Evolutionary conservation across 2,113 vertebrate species (phyloP), one percentile per base, ranked within the genome.

Genomic region (Pandion haliaetus): DNA sequence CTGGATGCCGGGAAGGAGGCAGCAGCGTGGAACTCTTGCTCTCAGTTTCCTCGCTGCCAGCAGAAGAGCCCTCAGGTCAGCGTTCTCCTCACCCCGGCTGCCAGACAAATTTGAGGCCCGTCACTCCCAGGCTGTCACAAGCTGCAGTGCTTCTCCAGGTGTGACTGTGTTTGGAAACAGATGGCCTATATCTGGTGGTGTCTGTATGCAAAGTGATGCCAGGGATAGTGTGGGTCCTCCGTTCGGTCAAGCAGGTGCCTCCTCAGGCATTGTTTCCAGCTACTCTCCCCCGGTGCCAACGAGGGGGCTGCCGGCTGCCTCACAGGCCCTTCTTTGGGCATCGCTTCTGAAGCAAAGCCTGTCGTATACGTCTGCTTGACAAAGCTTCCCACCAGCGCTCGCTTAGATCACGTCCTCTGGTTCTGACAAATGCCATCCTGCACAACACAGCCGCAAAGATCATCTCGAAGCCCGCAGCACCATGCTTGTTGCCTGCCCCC

Each of bases 161-260:
- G 14, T 49, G 66, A 76, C 25, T 25, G 32, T 21, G 8, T 23
- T 44, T 38, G 54, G 71, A 83, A 86, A 65, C 6, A 2, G 0
- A 1, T 3, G 11, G 49, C 21, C 44, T 28, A 4, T 40, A 34
- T 11, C 18, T 73, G 10, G 10, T 9, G 11, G 1, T 28, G 36
- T 17, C 45, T 24, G 5, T 21, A 21, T 14, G 14, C 2, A 6
- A 47, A 78, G 36, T 2, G 13, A 69, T 47, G 9, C 28, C 72
- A 40, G 59, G 24, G 49, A 50, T 52, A 52, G 70, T 1, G 5
- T 0, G 10, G 12, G 11, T 28, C 6, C 32, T 49, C 42, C 58
- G 44, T 8, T 58, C 28, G 34, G 17, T 18, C 44, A 72, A 50
- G 26, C n/a, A n/a, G 14, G 6, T 29, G 25, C 42, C 63, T 77